A percentile compares a stretch with the other conserved stretches of the same genome.
Evolutionary conservation across 2,888 invertebrate genomes (phyloP).

Genomic region (Lycia hirtaria): DNA sequence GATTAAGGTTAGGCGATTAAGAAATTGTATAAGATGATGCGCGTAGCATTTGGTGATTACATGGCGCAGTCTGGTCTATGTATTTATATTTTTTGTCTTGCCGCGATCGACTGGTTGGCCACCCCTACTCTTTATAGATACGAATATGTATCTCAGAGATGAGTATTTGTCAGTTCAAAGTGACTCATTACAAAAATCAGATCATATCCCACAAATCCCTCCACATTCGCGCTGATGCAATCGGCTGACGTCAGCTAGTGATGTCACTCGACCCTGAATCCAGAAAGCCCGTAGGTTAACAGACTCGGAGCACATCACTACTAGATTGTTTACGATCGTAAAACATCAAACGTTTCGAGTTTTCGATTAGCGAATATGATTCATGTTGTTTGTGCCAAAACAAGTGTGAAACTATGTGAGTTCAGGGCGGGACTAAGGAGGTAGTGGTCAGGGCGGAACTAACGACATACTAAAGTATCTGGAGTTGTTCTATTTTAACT

Average conservation of each 20-base stretch:
- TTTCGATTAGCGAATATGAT: slow-evolving; percentile 29
- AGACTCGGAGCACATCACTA: slow-evolving; percentile 1
- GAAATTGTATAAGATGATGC: too few species aligned
- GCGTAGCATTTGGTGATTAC: too few species aligned
- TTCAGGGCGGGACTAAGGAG: not conserved
- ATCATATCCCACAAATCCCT: not conserved
- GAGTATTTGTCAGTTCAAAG: not conserved
- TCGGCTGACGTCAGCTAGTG: slow-evolving; percentile 25
- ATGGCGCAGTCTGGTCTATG: too few species aligned
- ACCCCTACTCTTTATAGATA: too few species aligned
- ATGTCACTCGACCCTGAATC: slow-evolving; percentile 29
- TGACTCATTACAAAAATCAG: not conserved
- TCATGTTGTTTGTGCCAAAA: slow-evolving; percentile 12
- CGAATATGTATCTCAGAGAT: not conserved
- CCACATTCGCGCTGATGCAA: slow-evolving; percentile 18
- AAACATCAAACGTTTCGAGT: slow-evolving; percentile 28
- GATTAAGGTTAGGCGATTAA: too few species aligned
- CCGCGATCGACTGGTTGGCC: too few species aligned
- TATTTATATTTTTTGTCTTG: not conserved
- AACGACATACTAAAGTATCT: too few species aligned
- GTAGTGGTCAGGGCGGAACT: not conserved
- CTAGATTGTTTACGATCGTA: slow-evolving; percentile 26
- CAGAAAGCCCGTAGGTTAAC: not conserved
- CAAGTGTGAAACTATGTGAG: not conserved
- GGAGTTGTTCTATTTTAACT: too few species aligned